phyloP scores from a whole-genome alignment of 2,888 invertebrate species.

The Agrochola lychnidis region DNA sequence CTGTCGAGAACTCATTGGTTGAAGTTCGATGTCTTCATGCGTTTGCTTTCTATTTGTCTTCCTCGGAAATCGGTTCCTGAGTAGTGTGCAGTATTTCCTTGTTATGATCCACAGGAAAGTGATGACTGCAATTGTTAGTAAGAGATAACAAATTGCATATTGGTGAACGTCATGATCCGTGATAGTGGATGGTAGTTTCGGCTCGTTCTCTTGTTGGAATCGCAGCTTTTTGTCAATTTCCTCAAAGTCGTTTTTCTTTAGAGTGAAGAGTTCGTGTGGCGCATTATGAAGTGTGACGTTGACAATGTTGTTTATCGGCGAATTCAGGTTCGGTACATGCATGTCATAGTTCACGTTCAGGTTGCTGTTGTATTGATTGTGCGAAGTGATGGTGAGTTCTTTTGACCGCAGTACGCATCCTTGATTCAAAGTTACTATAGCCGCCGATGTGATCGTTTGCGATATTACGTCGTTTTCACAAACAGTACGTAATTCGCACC shows the following conservation, averaged over 20 bases:
- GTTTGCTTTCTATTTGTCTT: too few relatives aligned
- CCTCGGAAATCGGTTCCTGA: too few relatives aligned
- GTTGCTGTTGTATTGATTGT: slow-evolving; percentile 15
- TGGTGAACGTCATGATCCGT: too few relatives aligned
- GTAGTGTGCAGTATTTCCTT: too few relatives aligned
- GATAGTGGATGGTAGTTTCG: too few relatives aligned
- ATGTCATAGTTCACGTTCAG: slow-evolving; percentile 1
- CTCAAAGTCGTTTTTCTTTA: background rate
- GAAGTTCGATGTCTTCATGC: too few relatives aligned
- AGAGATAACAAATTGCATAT: too few relatives aligned
- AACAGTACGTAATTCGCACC: slow-evolving; percentile 2
- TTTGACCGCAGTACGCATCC: too few relatives aligned
- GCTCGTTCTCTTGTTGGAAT: background rate
- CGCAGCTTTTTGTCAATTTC: slow-evolving; percentile 2
- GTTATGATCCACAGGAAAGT: too few relatives aligned
- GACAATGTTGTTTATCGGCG: background rate
- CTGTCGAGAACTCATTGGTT: too few relatives aligned
- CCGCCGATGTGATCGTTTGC: slow-evolving; percentile 1
- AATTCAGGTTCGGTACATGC: background rate
- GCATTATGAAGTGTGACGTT: background rate
- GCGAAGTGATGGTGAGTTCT: too few relatives aligned
- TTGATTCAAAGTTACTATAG: slow-evolving; percentile 7
- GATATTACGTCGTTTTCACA: background rate
- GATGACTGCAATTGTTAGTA: too few relatives aligned
- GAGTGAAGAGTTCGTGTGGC: background rate